phyloP scores from a whole-genome alignment of 2,113 vertebrate species.

The Paedocypris sp. region DNA sequence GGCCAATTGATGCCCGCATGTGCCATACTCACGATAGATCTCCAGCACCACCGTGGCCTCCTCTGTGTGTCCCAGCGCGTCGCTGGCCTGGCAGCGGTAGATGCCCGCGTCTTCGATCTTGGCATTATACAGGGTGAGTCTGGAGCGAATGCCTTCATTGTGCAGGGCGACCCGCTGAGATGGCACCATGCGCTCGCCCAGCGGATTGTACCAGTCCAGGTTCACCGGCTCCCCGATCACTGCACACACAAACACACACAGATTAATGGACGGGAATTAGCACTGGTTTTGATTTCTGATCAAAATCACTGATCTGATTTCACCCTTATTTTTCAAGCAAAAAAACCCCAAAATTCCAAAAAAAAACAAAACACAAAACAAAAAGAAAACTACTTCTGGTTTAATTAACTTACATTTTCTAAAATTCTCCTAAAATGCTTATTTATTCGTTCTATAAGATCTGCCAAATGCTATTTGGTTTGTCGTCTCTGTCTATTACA shows the following conservation, averaged over 20 bases:
- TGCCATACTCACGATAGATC: conserved; percentile 83
- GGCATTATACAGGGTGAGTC: conserved; percentile 90
- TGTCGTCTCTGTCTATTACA: too few species aligned
- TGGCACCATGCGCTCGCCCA: conserved; percentile 81
- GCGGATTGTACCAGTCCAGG: conserved; percentile 93
- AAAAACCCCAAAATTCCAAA: too few species aligned
- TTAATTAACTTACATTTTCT: too few species aligned
- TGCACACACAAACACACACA: conserved; percentile 36
- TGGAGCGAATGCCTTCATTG: conserved; percentile 76
- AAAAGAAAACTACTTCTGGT: too few species aligned
- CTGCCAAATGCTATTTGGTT: too few species aligned
- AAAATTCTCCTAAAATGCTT: too few species aligned
- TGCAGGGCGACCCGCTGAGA: conserved; percentile 79
- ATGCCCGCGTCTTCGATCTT: conserved; percentile 92
- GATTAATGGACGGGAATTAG: too few species aligned
- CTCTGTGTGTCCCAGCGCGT: conserved; percentile 73
- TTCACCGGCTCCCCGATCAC: conserved; percentile 83
- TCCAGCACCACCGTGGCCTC: conserved; percentile 94
- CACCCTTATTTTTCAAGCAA: too few species aligned
- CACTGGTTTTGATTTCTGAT: too few species aligned
- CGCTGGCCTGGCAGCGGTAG: conserved; percentile 87
- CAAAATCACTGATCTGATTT: too few species aligned
- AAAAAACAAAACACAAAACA: too few species aligned
- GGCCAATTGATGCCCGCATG: neutral
- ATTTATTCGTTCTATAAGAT: too few species aligned